Percentiles rank a stretch among this genome's conserved stretches.
Evolutionary conservation across 2,113 vertebrate genomes (phyloP).

Genomic region (Dermatemys mawii): DNA sequence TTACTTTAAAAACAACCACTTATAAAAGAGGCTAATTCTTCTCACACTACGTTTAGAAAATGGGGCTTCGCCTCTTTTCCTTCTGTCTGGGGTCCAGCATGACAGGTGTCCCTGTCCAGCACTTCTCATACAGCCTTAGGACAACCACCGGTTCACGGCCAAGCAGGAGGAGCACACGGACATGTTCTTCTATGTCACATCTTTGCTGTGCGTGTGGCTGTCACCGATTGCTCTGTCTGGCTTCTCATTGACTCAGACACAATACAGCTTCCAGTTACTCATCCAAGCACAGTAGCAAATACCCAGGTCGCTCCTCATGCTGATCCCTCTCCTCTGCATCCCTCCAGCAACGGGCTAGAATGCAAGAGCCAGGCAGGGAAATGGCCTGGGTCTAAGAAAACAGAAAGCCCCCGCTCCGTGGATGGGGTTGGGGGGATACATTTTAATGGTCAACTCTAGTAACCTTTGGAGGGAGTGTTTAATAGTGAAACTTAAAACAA

Average conservation of each 20-base stretch:
- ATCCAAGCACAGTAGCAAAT: neutral
- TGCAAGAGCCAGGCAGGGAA: neutral
- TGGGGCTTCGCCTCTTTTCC: neutral
- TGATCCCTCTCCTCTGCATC: neutral
- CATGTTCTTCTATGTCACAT: no score
- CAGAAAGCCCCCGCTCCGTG: no score
- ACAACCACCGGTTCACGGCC: accelerated
- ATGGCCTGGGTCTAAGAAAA: no score
- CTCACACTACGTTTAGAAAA: neutral
- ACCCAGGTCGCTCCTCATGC: accelerated
- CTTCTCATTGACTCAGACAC: neutral
- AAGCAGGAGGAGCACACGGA: accelerated
- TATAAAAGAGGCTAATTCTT: neutral
- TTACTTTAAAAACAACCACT: no score
- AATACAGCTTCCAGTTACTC: accelerated
- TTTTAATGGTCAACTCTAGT: neutral
- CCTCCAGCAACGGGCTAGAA: neutral
- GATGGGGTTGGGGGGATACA: no score
- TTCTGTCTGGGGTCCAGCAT: no score
- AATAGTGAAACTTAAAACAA: accelerated
- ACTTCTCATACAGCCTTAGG: accelerated
- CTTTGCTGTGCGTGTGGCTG: neutral
- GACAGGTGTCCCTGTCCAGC: neutral
- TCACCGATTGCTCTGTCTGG: neutral
- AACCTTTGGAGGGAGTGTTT: neutral